These are phyloP conservation scores for Drosophila parabipectinata DNA, from an alignment of 1,140 invertebrate species.

Conservation along the genomic window DNA sequence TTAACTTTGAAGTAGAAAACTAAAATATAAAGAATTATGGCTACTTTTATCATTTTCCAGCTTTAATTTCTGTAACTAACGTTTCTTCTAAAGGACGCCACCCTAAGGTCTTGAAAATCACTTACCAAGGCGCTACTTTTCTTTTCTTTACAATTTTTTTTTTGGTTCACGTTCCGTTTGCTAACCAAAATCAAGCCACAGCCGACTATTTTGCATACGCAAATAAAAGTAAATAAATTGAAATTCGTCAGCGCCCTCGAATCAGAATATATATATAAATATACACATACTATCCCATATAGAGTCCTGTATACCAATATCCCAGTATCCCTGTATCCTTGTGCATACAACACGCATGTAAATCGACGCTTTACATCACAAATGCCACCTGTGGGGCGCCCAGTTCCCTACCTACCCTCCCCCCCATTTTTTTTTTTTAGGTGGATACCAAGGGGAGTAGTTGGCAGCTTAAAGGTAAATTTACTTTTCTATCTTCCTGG, in stretches of 20 bases:
- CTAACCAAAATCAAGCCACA: conserved; percentile 70
- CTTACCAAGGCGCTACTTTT: neutral
- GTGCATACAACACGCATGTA: conserved; percentile 65
- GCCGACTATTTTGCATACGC: conserved; percentile 71
- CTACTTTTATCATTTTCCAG: neutral
- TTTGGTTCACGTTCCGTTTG: conserved; percentile 9
- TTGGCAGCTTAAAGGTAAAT: conserved; percentile 67
- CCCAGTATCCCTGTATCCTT: neutral
- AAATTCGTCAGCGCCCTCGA: conserved; percentile 53
- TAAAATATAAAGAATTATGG: neutral
- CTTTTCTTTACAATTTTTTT: neutral
- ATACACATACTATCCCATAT: neutral
- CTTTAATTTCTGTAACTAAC: no score
- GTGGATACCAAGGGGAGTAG: conserved; percentile 30
- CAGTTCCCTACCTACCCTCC: neutral
- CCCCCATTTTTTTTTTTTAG: neutral
- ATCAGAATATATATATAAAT: no score
- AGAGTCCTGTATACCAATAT: neutral
- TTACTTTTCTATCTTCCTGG: conserved; percentile 51
- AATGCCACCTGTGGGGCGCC: conserved; percentile 68
- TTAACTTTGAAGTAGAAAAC: no score
- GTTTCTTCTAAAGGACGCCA: no score
- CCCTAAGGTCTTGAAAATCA: neutral
- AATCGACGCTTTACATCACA: conserved; percentile 74
- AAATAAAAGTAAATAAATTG: conserved; percentile 81